Evolutionary conservation across 2,888 invertebrate species (phyloP).

Genomic region (Aporophyla lueneburgensis): DNA sequence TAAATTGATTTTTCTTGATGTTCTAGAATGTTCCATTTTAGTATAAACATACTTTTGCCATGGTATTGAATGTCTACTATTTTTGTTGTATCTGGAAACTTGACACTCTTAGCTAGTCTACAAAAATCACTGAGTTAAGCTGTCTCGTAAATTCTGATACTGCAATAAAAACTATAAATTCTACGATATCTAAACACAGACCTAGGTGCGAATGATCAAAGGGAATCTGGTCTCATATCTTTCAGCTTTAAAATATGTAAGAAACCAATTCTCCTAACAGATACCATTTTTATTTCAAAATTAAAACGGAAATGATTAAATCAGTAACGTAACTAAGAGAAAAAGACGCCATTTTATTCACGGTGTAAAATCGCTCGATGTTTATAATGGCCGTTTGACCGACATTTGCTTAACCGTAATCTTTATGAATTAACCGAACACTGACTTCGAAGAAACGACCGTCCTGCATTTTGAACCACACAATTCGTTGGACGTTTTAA

Average conservation of each 20-base stretch:
- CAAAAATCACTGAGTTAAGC: neutral
- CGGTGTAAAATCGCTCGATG: constrained; percentile 50
- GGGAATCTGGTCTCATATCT: neutral
- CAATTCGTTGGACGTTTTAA: constrained; percentile 42
- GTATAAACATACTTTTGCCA: neutral
- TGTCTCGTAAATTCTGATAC: neutral
- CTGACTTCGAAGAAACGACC: constrained; percentile 53
- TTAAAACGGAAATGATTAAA: constrained; percentile 40
- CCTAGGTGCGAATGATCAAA: constrained; percentile 16
- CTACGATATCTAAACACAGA: neutral
- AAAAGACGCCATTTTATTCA: constrained; percentile 49
- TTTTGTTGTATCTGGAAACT: neutral
- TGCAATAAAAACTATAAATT: neutral
- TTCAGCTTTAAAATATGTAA: neutral
- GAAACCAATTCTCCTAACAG: constrained; percentile 2
- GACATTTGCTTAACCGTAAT: constrained; percentile 66
- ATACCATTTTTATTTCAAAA: constrained; percentile 23
- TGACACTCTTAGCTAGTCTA: neutral
- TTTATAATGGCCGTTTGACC: constrained; percentile 66
- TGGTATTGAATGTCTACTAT: neutral
- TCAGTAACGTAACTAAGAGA: constrained; percentile 41
- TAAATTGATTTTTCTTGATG: constrained; percentile 26
- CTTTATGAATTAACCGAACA: constrained; percentile 59
- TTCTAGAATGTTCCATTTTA: constrained; percentile 18
- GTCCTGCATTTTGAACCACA: constrained; percentile 38